These are phyloP conservation scores for Drosophila koepferae DNA, from an alignment of 2,888 invertebrate genomes.

Conservation along the genomic window DNA sequence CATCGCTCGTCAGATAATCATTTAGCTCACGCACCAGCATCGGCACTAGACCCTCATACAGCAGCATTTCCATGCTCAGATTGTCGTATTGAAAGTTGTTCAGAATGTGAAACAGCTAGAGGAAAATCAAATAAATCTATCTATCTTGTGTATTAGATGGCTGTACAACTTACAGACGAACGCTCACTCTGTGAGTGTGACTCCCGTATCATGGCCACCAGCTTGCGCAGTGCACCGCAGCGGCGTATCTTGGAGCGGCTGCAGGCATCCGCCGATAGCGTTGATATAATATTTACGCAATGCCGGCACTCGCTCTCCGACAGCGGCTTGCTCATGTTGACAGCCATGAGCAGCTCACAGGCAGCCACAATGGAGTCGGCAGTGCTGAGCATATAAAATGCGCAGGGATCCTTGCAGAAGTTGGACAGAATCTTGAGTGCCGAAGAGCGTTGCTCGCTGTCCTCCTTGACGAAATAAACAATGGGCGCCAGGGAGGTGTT, in stretches of 20 bases:
- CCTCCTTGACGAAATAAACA: slow-evolving; percentile 81
- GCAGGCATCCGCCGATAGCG: slow-evolving; percentile 84
- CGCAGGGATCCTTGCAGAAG: slow-evolving; percentile 80
- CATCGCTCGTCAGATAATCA: slow-evolving; percentile 81
- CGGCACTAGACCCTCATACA: slow-evolving; percentile 86
- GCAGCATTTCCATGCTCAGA: slow-evolving; percentile 86
- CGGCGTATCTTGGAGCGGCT: slow-evolving; percentile 84
- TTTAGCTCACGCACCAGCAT: slow-evolving; percentile 86
- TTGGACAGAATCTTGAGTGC: slow-evolving; percentile 84
- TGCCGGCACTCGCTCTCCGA: slow-evolving; percentile 81
- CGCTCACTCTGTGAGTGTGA: slow-evolving; percentile 82
- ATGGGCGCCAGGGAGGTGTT: slow-evolving; percentile 79
- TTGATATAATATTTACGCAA: slow-evolving; percentile 83
- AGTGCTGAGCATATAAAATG: slow-evolving; percentile 79
- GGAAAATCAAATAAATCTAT: background rate
- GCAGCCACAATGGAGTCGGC: slow-evolving; percentile 83
- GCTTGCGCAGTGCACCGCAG: slow-evolving; percentile 82
- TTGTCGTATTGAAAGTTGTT: slow-evolving; percentile 86
- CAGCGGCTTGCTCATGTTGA: slow-evolving; percentile 75
- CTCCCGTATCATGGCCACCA: slow-evolving; percentile 81
- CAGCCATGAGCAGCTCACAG: slow-evolving; percentile 81
- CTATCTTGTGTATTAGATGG: no score
- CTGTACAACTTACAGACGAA: slow-evolving; percentile 69
- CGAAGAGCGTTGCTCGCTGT: slow-evolving; percentile 78
- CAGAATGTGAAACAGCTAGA: slow-evolving; percentile 82